Evolutionary conservation across 2,797 vertebrate genomes (phyloP), one percentile per base, ranked within the genome.

Genomic region (Myiothlypis chrysogaster): DNA sequence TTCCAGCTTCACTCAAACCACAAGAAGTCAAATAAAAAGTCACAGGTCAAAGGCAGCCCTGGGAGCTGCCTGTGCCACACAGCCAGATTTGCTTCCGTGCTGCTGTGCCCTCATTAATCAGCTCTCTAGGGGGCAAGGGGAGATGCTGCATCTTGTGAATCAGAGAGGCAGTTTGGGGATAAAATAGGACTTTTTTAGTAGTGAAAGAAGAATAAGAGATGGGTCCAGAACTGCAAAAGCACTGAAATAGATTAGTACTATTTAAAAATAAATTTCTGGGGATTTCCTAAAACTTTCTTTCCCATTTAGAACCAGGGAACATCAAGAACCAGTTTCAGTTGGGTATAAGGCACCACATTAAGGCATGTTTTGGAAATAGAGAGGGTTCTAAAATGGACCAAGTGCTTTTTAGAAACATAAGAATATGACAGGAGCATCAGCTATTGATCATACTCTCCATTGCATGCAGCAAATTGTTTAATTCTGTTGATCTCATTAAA

Each of bases 1-100:
- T 96, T 95, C 94, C 94, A 95, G 87, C 97, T 96, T 97, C 92
- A 86, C 89, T 92, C 84, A 96, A 95, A 96, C 96, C 95, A 96
- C 95, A 96, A 95, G 79, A 60, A 95, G 92, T 95, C 95, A 87
- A 68, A 71, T 32, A 91, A 91, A 63, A 91, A 90, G 93, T 91
- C 71, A 90, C 10, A 3, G 94, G 94, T 85, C 75, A 89, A 47
- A 94, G 95, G 83, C 78, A 90, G 80, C 87, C 63, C 79, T 60
- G 57, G 6, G 32, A 92, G 83, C 43, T 79, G 71, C 75, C 55
- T 76, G 77, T n/a, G 39, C 81, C 90, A 65, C 21, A 2, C 64
- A 47, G 75, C 75, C 88, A 47, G 64, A 41, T 89, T 63, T 75
- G 44, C 76, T 71, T 34, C 87, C 14, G 9, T 8, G 1, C 57